phyloP scores from a whole-genome alignment of 1,140 invertebrate genomes.

The Panagrolaimus sp. region DNA sequence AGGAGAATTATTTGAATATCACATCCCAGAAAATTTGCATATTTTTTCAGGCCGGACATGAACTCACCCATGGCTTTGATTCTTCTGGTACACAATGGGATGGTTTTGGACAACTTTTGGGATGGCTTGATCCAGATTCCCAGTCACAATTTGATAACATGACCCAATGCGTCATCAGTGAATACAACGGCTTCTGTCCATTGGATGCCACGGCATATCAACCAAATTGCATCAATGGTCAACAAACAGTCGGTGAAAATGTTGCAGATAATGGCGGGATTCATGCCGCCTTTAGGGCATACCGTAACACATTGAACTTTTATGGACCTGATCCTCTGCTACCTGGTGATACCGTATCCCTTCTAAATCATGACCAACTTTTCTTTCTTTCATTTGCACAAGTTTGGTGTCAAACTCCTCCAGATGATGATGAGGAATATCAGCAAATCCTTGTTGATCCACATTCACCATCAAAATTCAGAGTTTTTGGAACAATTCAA shows the following conservation, averaged over 20 bases:
- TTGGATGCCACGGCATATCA: slow-evolving; percentile 58
- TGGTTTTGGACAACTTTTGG: slow-evolving; percentile 29
- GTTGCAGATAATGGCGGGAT: slow-evolving; percentile 63
- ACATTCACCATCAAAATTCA: slow-evolving; percentile 48
- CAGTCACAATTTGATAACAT: slow-evolving; percentile 27
- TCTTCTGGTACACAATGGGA: slow-evolving; percentile 45
- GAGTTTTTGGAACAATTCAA: slow-evolving; percentile 47
- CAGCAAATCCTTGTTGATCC: slow-evolving; percentile 36
- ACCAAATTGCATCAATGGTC: slow-evolving; percentile 53
- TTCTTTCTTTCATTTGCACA: slow-evolving; percentile 39
- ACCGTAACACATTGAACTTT: slow-evolving; percentile 24
- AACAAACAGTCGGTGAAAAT: slow-evolving; percentile 62
- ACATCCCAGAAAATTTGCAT: too few species aligned
- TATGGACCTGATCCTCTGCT: slow-evolving; percentile 35
- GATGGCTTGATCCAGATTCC: slow-evolving; percentile 46
- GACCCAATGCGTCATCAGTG: slow-evolving; percentile 32
- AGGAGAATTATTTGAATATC: too few species aligned
- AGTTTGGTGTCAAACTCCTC: slow-evolving; percentile 22
- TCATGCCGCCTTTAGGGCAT: slow-evolving; percentile 32
- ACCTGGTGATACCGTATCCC: slow-evolving; percentile 24
- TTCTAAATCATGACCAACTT: slow-evolving; percentile 44
- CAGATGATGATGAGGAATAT: not conserved
- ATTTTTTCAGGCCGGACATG: slow-evolving; percentile 62
- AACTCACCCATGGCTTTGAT: slow-evolving; percentile 66
- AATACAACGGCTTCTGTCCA: slow-evolving; percentile 29